phyloP scores from a whole-genome alignment of 2,113 vertebrate species.

The Mixornis gularis region DNA sequence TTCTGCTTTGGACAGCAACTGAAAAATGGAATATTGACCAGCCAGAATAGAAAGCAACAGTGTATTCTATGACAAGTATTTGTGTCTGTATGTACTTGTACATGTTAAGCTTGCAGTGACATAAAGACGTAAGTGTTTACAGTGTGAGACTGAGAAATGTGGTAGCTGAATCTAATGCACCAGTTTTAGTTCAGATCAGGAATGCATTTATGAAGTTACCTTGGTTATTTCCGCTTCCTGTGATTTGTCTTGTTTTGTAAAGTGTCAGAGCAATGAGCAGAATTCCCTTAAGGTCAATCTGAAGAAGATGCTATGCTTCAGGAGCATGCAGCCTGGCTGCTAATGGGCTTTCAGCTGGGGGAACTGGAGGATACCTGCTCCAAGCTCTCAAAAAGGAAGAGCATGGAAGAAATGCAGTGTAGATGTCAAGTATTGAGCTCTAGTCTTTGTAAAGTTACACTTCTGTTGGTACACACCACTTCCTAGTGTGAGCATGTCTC shows the following conservation, averaged over 20 bases:
- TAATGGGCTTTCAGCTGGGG: background rate
- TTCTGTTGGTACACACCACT: rapidly evolving
- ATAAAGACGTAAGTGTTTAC: background rate
- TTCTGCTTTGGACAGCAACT: background rate
- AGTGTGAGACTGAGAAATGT: background rate
- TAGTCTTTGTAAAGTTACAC: background rate
- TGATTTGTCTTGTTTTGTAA: background rate
- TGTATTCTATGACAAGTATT: background rate
- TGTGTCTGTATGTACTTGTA: background rate
- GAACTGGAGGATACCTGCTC: background rate
- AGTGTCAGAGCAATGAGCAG: background rate
- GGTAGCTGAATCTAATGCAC: background rate
- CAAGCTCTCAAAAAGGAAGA: background rate
- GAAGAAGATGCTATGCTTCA: background rate
- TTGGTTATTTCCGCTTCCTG: background rate
- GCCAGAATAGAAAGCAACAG: background rate
- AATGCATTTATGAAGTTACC: background rate
- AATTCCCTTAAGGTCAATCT: background rate
- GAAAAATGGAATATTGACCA: background rate
- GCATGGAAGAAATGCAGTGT: background rate
- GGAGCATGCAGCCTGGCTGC: background rate
- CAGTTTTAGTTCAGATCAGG: background rate
- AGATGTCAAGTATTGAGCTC: background rate
- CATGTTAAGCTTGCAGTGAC: background rate
- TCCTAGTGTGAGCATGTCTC: background rate